Evolutionary conservation across 1,140 invertebrate genomes (phyloP), one percentile per base, ranked within the genome.

Genomic region (Aethina tumida): DNA sequence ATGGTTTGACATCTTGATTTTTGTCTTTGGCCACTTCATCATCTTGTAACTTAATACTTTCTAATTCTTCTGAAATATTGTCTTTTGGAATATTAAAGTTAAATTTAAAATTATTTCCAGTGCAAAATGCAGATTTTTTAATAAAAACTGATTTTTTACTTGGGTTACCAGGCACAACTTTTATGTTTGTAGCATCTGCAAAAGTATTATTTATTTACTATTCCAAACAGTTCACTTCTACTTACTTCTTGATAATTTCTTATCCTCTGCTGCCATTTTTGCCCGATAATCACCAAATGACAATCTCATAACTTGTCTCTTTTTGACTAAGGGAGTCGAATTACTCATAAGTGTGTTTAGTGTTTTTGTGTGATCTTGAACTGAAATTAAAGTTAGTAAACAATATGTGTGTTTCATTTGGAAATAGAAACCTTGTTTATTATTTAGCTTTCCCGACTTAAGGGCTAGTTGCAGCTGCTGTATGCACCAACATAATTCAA

Each of bases 401-500:
- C n/a, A n/a, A n/a, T n/a, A n/a, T n/a, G n/a, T n/a, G n/a, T n/a
- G n/a, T n/a, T n/a, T n/a, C n/a, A n/a, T n/a, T n/a, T n/a, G n/a
- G n/a, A n/a, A n/a, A 31, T 34, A n/a, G 39, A 22, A 64, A 75
- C 70, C 53, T 68, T 80, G 70, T 59, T 73, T 79, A 18, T 72
- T 66, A 30, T 66, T 69, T 13, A 79, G 61, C 50, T 79, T 81
- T 24, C 71, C 71, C 9, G 66, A 65, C 9, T 52, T 50, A 18
- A 83, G 59, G 5, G 66, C 65, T 16, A 46, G 58, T 56, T 83
- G 71, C 30, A 84, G 53, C 42, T 82, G 77, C 49, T 82, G 76
- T 34, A 84, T 76, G 49, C 80, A 84, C 80, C 80, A 84, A 51
- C 71, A 80, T 12, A 84, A 56, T 55, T 84, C 80, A 12, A 80